phyloP scores from a whole-genome alignment of 2,113 vertebrate genomes.

The Nannobrachium achirus region DNA sequence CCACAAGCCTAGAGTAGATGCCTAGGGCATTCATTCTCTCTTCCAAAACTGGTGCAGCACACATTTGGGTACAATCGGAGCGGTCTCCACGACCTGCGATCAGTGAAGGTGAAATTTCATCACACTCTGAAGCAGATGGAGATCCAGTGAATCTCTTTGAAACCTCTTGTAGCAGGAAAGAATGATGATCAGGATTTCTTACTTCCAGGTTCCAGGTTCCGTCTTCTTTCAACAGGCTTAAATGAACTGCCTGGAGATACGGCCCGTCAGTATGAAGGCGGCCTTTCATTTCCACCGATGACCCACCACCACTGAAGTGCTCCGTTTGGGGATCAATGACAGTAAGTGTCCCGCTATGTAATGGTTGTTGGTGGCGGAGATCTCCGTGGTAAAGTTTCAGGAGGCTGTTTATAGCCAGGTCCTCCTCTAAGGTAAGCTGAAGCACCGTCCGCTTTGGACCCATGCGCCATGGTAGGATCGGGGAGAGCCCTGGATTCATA shows the following conservation, averaged over 20 bases:
- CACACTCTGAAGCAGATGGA: neutral
- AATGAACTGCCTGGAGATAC: neutral
- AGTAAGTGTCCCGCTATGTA: neutral
- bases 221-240: neutral
- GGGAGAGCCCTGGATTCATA: neutral
- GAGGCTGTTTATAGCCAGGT: constrained; percentile 66
- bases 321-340: neutral
- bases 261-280: neutral
- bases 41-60: neutral
- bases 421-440: constrained; percentile 70
- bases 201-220: neutral
- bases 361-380: constrained; percentile 33
- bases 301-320: neutral
- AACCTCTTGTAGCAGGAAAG: neutral
- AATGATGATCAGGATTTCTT: neutral
- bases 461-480: neutral
- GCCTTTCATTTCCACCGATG: neutral
- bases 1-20: too few relatives aligned
- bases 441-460: constrained; percentile 32
- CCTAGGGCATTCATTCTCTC: neutral
- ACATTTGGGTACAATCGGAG: neutral
- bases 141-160: neutral
- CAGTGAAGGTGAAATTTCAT: too few relatives aligned
- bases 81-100: too few relatives aligned
- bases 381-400: constrained; percentile 35